A percentile compares a stretch with the other conserved stretches of the same genome.
These are phyloP conservation scores for Coregonus ussuriensis DNA, from an alignment of 2,797 vertebrate species.

Conservation along the genomic window DNA sequence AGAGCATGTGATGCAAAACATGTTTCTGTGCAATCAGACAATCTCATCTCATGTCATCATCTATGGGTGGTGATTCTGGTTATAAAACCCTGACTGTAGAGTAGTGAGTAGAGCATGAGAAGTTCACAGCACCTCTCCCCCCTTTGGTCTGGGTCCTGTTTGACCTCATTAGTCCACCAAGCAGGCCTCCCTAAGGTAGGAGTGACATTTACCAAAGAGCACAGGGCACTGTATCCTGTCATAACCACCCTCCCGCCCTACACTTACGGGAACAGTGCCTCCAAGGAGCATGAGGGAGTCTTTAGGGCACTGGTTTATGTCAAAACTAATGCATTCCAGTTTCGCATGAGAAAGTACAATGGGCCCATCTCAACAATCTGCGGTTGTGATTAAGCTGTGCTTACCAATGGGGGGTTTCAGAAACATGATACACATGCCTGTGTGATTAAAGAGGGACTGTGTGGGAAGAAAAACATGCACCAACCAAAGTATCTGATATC, in stretches of 20 bases:
- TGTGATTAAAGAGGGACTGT: constrained; percentile 20
- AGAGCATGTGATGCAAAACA: neutral
- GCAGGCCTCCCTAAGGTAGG: constrained; percentile 22
- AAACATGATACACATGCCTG: constrained; percentile 21
- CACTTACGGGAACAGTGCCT: constrained; percentile 11
- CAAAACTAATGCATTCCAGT: constrained; percentile 40
- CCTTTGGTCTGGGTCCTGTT: constrained; percentile 23
- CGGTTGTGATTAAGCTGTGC: constrained; percentile 10
- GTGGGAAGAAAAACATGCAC: neutral
- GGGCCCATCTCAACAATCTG: constrained; percentile 2
- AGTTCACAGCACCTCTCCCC: constrained; percentile 16
- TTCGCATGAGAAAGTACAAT: constrained; percentile 31
- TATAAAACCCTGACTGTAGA: too few relatives aligned
- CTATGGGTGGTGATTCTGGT: too few relatives aligned
- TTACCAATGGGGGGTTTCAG: constrained; percentile 19
- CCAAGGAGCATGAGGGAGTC: constrained; percentile 13
- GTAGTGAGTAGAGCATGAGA: neutral
- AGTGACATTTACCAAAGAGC: constrained; percentile 32
- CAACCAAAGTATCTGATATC: constrained; percentile 12
- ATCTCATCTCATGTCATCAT: too few relatives aligned
- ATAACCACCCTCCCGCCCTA: neutral
- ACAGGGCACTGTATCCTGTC: neutral
- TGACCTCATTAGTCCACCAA: constrained; percentile 29
- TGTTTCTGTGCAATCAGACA: neutral
- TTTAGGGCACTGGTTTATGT: constrained; percentile 23